A percentile compares a stretch with the other conserved stretches of the same genome.
These are phyloP conservation scores for Phasia obesa DNA, from an alignment of 2,888 invertebrate genomes.

Conservation along the genomic window DNA sequence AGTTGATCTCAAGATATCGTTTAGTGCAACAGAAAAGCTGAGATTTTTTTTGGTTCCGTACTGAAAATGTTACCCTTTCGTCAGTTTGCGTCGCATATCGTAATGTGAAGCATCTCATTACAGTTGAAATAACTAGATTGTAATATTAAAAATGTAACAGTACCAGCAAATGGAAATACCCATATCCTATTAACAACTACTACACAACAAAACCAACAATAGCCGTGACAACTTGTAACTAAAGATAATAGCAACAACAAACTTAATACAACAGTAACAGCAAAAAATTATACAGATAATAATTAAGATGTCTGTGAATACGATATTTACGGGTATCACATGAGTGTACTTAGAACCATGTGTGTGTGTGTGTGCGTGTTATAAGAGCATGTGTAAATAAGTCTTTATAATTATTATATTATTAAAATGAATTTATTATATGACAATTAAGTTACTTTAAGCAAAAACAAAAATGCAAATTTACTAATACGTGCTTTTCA, in stretches of 20 bases:
- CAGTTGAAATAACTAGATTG: slow-evolving; percentile 8
- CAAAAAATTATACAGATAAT: not conserved
- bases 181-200: not conserved
- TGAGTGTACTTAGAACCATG: not conserved
- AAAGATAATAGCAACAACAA: too few relatives aligned
- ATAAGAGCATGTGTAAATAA: not conserved
- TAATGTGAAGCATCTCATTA: slow-evolving; percentile 51
- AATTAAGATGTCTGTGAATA: slow-evolving; percentile 3
- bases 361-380: not conserved
- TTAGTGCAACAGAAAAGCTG: too few relatives aligned
- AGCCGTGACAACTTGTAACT: not conserved
- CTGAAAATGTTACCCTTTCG: too few relatives aligned
- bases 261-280: not conserved
- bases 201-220: slow-evolving; percentile 9
- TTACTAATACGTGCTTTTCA: not conserved
- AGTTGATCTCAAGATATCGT: too few relatives aligned
- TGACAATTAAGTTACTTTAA: slow-evolving; percentile 51
- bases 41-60: too few relatives aligned
- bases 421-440: slow-evolving; percentile 51
- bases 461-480: slow-evolving; percentile 24
- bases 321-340: not conserved
- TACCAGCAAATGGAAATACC: slow-evolving; percentile 6
- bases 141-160: not conserved
- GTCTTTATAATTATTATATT: slow-evolving; percentile 32
- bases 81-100: too few relatives aligned